Conservation (phyloP, 2,797 vertebrate species). For the Galago senegalensis region DNA sequence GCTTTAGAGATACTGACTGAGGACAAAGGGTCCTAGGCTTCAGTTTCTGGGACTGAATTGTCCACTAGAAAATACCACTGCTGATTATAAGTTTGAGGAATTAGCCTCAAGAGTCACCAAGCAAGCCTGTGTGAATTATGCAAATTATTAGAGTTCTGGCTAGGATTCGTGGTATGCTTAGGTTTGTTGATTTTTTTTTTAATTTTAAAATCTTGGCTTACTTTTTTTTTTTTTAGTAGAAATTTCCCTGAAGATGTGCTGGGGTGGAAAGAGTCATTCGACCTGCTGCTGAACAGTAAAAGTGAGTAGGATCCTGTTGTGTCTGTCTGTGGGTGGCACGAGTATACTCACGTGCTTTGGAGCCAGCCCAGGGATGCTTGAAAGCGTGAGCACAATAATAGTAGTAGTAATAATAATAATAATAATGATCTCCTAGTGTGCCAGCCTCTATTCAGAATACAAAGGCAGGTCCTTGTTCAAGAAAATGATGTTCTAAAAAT, state of each 20-base stretch:
- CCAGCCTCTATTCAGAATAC: constrained; percentile 53
- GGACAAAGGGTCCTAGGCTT: not conserved
- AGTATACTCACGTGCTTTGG: not conserved
- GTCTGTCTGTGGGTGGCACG: not conserved
- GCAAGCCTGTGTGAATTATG: not conserved
- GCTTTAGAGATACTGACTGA: constrained; percentile 69
- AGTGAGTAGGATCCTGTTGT: constrained; percentile 87
- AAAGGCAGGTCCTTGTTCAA: constrained; percentile 73
- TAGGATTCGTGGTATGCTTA: constrained; percentile 6
- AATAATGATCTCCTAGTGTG: not conserved
- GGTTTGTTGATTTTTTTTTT: not conserved
- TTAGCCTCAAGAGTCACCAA: not conserved
- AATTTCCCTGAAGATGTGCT: constrained; percentile 88
- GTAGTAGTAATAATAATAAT: not conserved
- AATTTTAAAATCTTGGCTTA: constrained; percentile 27
- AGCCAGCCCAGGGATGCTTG: constrained; percentile 44
- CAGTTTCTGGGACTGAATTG: not conserved
- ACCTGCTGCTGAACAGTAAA: constrained; percentile 90
- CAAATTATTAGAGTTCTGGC: not conserved
- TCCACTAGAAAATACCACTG: not conserved
- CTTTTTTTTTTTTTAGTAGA: constrained; percentile 70
- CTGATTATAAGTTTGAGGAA: not conserved
- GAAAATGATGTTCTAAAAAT: constrained; percentile 77
- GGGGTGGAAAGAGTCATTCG: constrained; percentile 90
- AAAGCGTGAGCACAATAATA: not conserved